Evolutionary conservation across 2,113 vertebrate genomes (phyloP).

Genomic region (Pterocles gutturalis): DNA sequence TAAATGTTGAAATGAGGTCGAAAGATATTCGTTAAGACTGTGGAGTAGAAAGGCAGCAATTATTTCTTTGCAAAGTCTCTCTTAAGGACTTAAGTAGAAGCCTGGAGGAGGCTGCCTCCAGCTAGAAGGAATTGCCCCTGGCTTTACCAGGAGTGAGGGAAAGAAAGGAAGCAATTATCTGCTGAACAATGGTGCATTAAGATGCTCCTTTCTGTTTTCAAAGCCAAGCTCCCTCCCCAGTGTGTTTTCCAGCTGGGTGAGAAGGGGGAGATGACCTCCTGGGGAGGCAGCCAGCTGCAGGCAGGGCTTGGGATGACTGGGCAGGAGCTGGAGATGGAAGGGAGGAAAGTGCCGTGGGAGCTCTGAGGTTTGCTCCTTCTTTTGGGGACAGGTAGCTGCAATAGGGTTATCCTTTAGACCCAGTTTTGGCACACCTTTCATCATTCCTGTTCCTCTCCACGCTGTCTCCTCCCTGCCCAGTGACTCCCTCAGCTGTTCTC

Average conservation of each 20-base stretch:
- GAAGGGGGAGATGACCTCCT: background rate
- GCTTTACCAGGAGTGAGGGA: constrained; percentile 66
- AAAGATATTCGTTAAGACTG: constrained; percentile 66
- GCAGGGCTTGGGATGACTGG: background rate
- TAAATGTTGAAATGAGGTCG: constrained; percentile 63
- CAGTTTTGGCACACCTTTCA: background rate
- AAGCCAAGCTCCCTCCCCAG: constrained; percentile 42
- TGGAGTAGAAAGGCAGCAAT: constrained; percentile 73
- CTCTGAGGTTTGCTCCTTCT: background rate
- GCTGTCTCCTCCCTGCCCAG: rapidly evolving
- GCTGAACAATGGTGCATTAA: constrained; percentile 73
- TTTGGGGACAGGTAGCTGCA: background rate
- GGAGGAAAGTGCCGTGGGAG: background rate
- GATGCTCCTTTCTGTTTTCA: constrained; percentile 57
- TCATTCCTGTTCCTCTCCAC: background rate
- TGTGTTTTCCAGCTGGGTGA: constrained; percentile 31
- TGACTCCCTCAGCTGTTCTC: background rate
- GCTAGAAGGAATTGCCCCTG: constrained; percentile 73
- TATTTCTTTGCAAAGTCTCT: constrained; percentile 74
- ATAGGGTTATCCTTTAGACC: too few species aligned
- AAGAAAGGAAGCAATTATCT: constrained; percentile 77
- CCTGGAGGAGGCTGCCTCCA: constrained; percentile 64
- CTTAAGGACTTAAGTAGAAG: constrained; percentile 73
- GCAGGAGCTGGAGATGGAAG: background rate
- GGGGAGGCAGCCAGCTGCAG: background rate